These are phyloP conservation scores for Phasianus colchicus DNA, from an alignment of 2,113 vertebrate genomes.

Conservation along the genomic window DNA sequence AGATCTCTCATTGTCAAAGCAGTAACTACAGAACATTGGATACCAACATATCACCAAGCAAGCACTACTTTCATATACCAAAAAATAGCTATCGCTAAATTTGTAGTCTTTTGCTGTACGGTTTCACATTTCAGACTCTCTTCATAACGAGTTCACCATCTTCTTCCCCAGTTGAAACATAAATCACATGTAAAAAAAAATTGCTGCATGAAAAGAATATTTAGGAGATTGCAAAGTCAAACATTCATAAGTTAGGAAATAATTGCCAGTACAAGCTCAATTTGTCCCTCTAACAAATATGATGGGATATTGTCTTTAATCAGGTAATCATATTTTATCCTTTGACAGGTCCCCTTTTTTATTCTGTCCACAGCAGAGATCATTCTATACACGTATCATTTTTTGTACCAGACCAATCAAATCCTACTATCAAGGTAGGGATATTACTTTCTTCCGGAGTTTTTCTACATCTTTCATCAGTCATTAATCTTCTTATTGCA, in stretches of 20 bases:
- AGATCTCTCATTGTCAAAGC: not conserved
- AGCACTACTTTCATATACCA: not conserved
- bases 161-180: not conserved
- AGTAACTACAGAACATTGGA: not conserved
- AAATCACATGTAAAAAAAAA: not conserved
- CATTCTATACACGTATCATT: not conserved
- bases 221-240: not conserved
- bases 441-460: not conserved
- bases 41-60: not conserved
- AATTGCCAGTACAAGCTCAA: not conserved
- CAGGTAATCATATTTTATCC: not conserved
- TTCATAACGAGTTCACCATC: not conserved
- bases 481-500: not conserved
- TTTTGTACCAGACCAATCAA: not conserved
- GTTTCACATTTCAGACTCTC: not conserved
- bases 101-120: not conserved
- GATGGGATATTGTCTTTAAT: conserved; percentile 6
- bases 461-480: not conserved
- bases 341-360: not conserved
- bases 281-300: not conserved
- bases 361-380: not conserved
- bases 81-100: not conserved
- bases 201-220: not conserved
- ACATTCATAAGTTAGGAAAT: not conserved
- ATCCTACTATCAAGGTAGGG: not conserved